Conservation (phyloP, 2,797 vertebrate species). For the Dromococcyx pavoninus region DNA sequence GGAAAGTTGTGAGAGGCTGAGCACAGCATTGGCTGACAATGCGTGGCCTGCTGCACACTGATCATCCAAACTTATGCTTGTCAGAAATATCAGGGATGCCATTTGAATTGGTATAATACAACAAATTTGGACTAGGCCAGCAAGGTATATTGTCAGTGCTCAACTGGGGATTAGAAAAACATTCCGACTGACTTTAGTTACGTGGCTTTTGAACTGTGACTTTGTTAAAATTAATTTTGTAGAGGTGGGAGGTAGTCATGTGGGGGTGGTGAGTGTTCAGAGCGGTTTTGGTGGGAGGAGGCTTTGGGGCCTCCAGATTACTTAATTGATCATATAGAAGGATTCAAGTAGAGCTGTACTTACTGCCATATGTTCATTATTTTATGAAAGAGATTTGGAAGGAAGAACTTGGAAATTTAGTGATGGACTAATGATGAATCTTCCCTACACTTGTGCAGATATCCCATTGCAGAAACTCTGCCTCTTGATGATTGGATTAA, state of each 20-base stretch:
- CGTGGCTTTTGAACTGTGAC: neutral
- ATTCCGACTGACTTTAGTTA: neutral
- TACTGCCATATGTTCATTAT: neutral
- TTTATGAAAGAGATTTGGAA: neutral
- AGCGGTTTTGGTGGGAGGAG: neutral
- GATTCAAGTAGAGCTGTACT: neutral
- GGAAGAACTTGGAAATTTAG: neutral
- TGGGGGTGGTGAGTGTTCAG: neutral
- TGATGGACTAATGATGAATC: neutral
- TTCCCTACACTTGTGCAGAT: neutral
- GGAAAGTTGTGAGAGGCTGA: neutral
- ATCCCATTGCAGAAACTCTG: neutral
- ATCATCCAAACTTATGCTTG: neutral
- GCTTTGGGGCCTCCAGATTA: neutral
- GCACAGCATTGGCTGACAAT: neutral
- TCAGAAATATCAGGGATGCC: neutral
- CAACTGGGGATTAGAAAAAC: neutral
- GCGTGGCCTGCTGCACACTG: fast-evolving
- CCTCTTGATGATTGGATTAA: neutral
- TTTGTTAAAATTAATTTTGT: fast-evolving
- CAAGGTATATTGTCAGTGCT: neutral
- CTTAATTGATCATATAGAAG: neutral
- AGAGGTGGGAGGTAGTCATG: neutral
- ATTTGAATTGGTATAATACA: neutral
- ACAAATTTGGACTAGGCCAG: neutral